A percentile compares a stretch with the other conserved stretches of the same genome.
Evolutionary conservation across 2,113 vertebrate genomes (phyloP).

Genomic region (Hylia prasina): DNA sequence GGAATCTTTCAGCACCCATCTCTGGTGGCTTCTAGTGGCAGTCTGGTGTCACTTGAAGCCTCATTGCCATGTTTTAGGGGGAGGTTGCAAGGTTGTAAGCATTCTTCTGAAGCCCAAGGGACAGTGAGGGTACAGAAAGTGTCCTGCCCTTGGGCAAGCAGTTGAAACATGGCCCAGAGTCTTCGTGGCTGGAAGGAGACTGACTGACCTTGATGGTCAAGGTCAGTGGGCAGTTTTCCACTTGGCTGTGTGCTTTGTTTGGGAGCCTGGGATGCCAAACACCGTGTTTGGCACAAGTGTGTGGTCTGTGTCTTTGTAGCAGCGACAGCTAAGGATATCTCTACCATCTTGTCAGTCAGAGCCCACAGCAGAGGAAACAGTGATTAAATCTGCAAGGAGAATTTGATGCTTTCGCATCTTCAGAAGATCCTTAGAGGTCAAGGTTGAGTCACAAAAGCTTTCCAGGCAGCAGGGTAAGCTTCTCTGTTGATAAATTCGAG

Average conservation of each 20-base stretch:
- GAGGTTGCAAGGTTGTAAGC: neutral
- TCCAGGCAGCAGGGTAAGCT: constrained; percentile 2
- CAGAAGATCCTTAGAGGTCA: constrained; percentile 41
- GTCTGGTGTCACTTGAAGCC: neutral
- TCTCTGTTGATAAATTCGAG: neutral
- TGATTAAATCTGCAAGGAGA: constrained; percentile 54
- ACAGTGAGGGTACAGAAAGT: accelerated
- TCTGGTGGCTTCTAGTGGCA: neutral
- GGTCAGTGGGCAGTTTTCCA: neutral
- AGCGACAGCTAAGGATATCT: neutral
- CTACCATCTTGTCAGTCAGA: constrained; percentile 24
- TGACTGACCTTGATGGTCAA: neutral
- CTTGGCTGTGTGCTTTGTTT: neutral
- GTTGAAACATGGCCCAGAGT: neutral
- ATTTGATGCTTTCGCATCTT: constrained; percentile 2
- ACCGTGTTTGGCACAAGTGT: neutral
- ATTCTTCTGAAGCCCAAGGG: neutral
- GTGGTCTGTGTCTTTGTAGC: neutral
- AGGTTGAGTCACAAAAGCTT: constrained; percentile 52
- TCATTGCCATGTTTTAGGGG: neutral
- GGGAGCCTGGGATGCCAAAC: neutral
- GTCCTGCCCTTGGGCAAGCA: neutral
- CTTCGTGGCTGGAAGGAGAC: neutral
- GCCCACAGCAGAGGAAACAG: neutral
- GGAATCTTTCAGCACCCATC: neutral